Base-by-base conservation (phyloP, 2,113 vertebrate genomes). In the Brachionichthys hirsutus region DNA sequence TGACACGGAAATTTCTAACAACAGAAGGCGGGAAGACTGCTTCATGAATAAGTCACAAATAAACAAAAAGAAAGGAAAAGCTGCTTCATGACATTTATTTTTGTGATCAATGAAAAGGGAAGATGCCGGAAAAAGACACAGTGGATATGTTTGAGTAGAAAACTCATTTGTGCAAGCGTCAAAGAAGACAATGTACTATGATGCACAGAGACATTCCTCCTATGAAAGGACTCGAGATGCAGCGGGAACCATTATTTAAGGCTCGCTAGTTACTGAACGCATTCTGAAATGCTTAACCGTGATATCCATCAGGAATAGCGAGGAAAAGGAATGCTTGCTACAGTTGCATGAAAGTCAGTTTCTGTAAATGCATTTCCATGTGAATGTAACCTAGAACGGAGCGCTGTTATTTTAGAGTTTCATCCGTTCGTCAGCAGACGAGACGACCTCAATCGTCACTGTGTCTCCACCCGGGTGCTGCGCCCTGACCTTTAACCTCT, bases 1-100 rank as follows among this genome's bases (percentile, higher is more conserved):
- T 75, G 66, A 83, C 67, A 77, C 51, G 62, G 24, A 68, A 48
- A 61, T 42, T 53, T 74, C 54, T 24, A 68, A 64, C 54, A 57
- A 54, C 24, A 61, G 62, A 68, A 30, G 24, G 8, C 4, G n/a
- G 7, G 58, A 68, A 76, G 45, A 52, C 16, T 74, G 34, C 7
- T 67, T 75, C 54, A 60, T 62, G 56, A 72, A 75, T 79, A 75
- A 72, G 54, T 56, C 41, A 66, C 47, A 62, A 66, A 74, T 53
- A 61, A 57, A 70, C 22, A 42, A 40, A 42, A 36, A 9, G 20
- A 52, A 56, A 45, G 36, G 19, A 2, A 63, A 59, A 50, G 52
- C 2, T 50, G 48, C 16, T 15, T 34, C 11, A 0, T 62, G 50
- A 48, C 20, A 49, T 79, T 74, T 81, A 74, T 78, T 81, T 64